Base-by-base conservation (phyloP, 2,113 vertebrate genomes). In the Halichoeres trimaculatus region DNA sequence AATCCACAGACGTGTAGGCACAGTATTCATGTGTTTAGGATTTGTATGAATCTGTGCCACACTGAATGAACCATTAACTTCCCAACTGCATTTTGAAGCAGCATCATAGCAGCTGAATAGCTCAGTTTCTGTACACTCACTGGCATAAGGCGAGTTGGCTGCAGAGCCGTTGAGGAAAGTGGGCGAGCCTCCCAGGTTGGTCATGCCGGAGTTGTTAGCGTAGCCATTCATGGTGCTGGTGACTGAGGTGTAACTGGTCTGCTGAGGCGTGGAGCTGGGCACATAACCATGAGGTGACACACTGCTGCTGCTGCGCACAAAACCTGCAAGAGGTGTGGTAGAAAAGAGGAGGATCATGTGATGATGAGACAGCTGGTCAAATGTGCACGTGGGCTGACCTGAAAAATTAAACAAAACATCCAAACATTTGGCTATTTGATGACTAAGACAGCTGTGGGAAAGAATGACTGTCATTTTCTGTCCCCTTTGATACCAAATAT, bases 191-290 rank as follows among this genome's bases (percentile, higher is more conserved):
- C 96, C 96, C 92, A 99, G 89, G 93, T 98, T 99, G 90, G 95
- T 97, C 97, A 99, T 98, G 94, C 95, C 95, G 90, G 95, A 90
- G 22, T 96, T 96, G 74, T 97, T 98, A 41, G 95, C 86, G 41
- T 99, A 99, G 84, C 98, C 97, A 8, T 99, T 99, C 96, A 99
- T 99, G 95, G 95, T 96, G 51, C 96, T 98, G 92, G 96, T 97
- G 90, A 98, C 96, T 1, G 96, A 97, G 87, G 95, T 97, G 90
- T 99, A 99, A 87, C 95, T 96, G 94, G 93, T 96, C 93, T 99
- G 98, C 93, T 99, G 98, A 4, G 98, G 98, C 51, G 98, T 99
- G 90, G 98, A 95, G 94, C 98, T 98, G 83, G 98, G 96, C 88
- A 97, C 98, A 1, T 99, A 99, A 80, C 97, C 96, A 1, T 99